phyloP scores from a whole-genome alignment of 2,113 vertebrate species.

The Sisor rabdophorus region DNA sequence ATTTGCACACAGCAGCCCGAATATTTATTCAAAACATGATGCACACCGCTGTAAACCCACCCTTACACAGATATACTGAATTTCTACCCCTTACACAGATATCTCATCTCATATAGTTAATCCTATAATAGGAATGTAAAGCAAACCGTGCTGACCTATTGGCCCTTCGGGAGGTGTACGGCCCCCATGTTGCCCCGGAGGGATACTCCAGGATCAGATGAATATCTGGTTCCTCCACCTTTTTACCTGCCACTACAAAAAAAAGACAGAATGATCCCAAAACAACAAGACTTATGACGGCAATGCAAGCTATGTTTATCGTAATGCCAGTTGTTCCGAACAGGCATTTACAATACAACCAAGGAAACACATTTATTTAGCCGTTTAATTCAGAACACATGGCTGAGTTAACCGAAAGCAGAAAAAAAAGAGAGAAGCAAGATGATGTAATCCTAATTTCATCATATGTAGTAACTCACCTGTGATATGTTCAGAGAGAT shows the following conservation, averaged over 20 bases:
- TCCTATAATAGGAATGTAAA: not conserved
- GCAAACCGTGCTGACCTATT: constrained; percentile 67
- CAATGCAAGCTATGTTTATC: not conserved
- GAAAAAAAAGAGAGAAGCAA: not conserved
- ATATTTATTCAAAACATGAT: not conserved
- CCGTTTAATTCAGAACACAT: not conserved
- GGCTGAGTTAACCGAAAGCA: not conserved
- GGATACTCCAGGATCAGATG: constrained; percentile 79
- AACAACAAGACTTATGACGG: not conserved
- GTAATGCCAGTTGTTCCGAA: not conserved
- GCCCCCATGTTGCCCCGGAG: constrained; percentile 71
- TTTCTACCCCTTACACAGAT: not conserved
- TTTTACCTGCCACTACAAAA: constrained; percentile 70
- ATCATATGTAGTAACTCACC: constrained; percentile 57
- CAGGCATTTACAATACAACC: not conserved
- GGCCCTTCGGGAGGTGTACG: constrained; percentile 72
- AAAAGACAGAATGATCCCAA: not conserved
- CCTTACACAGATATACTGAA: too few species aligned
- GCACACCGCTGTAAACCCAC: not conserved
- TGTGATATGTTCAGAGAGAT: constrained; percentile 71
- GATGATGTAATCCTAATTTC: not conserved
- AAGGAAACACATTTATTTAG: not conserved
- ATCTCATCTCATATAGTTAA: not conserved
- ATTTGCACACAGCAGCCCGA: constrained; percentile 3
- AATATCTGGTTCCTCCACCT: constrained; percentile 75